Evolutionary conservation across 2,888 invertebrate species (phyloP), one percentile per base, ranked within the genome.

Genomic region (Achlya flavicornis): DNA sequence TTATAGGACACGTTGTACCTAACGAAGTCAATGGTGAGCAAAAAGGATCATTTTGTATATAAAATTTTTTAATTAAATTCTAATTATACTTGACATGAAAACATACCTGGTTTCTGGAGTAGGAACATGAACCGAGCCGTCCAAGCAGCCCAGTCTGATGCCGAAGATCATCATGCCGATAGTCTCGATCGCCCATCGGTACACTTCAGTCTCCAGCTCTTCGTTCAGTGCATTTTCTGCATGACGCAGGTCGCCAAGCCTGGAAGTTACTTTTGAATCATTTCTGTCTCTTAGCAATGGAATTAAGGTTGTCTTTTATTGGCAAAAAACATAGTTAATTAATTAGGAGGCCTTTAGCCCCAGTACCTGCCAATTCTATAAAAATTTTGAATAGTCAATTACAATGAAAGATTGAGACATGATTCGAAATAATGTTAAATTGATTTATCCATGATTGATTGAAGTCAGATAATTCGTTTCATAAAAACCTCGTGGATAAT

Each of bases 141-240:
- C 86, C 35, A 93, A 74, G 63, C 93, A 92, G n/a, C 93, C 93
- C 3, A 93, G 80, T 3, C 93, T 75, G 63, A 86, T 86, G 41
- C 93, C 93, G 63, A 93, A 88, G 61, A 91, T 76, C 83, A 92
- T 79, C 72, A 88, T 81, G 0, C 92, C 92, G 3, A 93, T 78
- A 0, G 89, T 88, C 71, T 93, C 93, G 62, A 91, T 74, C 0
- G 93, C 89, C 93, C 93, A 93, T 1, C 93, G 83, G 76, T 91
- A 90, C 32, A 93, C 72, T 64, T 93, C 93, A 0, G 91, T 91
- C 69, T 88, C 89, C 53, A 93, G 38, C 59, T 93, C 92, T 12
- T 92, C 92, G 70, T 93, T 93, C 10, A 93, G 66, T 0, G 91
- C 89, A 12, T 93, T 91, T 48, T 88, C 91, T 2, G 84, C 83